Percentiles rank a stretch among this genome's conserved stretches.
These are phyloP conservation scores for Hydrotaea cyrtoneurina DNA, from an alignment of 2,888 invertebrate species.

Conservation along the genomic window DNA sequence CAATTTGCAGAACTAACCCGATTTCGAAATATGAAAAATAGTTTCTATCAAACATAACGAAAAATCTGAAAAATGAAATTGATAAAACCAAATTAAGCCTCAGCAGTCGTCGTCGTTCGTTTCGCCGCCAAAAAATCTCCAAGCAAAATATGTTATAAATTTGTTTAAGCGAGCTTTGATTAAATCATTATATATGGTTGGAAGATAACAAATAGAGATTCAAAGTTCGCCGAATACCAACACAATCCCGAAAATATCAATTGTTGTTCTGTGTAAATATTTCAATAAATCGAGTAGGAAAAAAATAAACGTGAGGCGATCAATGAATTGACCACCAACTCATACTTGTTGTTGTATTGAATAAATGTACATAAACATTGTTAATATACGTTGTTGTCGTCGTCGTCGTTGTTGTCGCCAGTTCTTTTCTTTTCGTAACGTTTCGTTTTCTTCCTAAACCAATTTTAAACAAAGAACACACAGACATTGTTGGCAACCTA, in stretches of 20 bases:
- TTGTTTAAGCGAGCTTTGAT: not conserved
- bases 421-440: constrained; percentile 4
- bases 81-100: constrained; percentile 1
- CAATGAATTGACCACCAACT: constrained; percentile 22
- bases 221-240: not conserved
- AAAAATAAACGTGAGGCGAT: not conserved
- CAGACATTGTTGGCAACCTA: constrained; percentile 7
- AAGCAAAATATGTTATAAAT: not conserved
- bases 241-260: not conserved
- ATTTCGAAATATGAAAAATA: constrained; percentile 20
- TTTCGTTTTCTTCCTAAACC: not conserved
- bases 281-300: not conserved
- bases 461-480: constrained; percentile 17
- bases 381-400: not conserved
- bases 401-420: constrained; percentile 22
- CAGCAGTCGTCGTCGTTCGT: not conserved
- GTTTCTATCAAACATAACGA: not conserved
- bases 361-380: constrained; percentile 21
- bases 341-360: constrained; percentile 10
- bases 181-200: not conserved
- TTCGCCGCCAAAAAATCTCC: not conserved
- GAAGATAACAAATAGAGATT: not conserved
- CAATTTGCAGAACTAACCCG: constrained; percentile 11
- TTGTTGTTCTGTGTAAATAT: constrained; percentile 32
- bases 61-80: not conserved